Evolutionary conservation across 1,140 invertebrate species (phyloP).

Genomic region (Drosophila nasuta): DNA sequence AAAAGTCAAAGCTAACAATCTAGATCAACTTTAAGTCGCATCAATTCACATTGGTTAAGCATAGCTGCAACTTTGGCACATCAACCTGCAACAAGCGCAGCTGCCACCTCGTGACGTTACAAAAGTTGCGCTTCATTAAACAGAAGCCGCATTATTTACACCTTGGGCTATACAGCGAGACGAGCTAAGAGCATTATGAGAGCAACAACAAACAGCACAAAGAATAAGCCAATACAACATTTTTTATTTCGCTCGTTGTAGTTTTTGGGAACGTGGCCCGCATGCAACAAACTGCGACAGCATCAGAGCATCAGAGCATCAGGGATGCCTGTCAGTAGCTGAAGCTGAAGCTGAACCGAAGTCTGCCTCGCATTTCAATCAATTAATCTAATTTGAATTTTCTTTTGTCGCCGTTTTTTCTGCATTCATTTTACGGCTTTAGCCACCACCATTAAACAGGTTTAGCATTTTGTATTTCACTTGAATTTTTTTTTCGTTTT

Average conservation of each 20-base stretch:
- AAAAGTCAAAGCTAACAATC: background rate
- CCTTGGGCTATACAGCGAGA: conserved; percentile 55
- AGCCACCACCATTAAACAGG: conserved; percentile 74
- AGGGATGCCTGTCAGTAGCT: conserved; percentile 41
- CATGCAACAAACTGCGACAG: conserved; percentile 68
- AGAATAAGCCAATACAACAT: background rate
- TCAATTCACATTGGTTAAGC: background rate
- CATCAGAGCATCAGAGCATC: conserved; percentile 12
- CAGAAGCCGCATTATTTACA: conserved; percentile 81
- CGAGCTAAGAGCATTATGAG: conserved; percentile 56
- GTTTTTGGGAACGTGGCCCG: conserved; percentile 57
- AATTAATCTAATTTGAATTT: conserved; percentile 85
- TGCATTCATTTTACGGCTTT: conserved; percentile 13
- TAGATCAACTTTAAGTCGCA: background rate
- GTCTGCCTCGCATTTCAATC: conserved; percentile 74
- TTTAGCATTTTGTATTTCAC: conserved; percentile 45
- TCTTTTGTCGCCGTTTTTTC: conserved; percentile 60
- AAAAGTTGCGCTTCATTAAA: conserved; percentile 71
- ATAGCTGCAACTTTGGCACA: background rate
- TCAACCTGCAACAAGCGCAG: conserved; percentile 11
- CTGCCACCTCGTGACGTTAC: conserved; percentile 18
- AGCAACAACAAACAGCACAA: conserved; percentile 31
- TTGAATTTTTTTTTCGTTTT: conserved; percentile 26
- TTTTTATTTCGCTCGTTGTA: background rate
- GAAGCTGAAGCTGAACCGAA: background rate